These are phyloP conservation scores for Magallana gigas DNA, from an alignment of 1,140 invertebrate species.

Conservation along the genomic window DNA sequence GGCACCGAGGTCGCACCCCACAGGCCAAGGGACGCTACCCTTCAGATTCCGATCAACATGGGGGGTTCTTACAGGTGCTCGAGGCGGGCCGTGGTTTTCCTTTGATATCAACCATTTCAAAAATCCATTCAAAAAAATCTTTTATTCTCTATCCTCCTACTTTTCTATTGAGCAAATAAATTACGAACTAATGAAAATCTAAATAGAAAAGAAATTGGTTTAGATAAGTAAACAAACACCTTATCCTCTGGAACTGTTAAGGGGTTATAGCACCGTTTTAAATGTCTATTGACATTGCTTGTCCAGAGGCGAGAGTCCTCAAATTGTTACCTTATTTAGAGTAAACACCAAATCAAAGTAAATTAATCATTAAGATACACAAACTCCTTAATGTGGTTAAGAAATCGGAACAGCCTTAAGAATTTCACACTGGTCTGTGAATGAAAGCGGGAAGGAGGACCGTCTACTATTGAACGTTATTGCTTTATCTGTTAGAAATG, in stretches of 20 bases:
- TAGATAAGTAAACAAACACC: constrained; percentile 38
- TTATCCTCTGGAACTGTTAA: background rate
- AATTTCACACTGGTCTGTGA: constrained; percentile 11
- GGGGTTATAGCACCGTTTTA: background rate
- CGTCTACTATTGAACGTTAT: background rate
- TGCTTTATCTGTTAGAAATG: constrained; percentile 1
- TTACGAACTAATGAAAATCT: constrained; percentile 34
- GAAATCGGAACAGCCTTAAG: background rate
- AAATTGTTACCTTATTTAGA: constrained; percentile 4
- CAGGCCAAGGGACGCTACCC: background rate
- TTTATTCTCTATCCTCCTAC: constrained; percentile 16
- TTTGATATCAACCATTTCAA: constrained; percentile 31
- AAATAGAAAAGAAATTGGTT: constrained; percentile 29
- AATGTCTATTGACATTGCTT: constrained; percentile 8
- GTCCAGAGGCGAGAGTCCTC: constrained; percentile 18
- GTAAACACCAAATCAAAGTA: constrained; percentile 31
- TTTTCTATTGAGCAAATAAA: constrained; percentile 26
- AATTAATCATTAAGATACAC: constrained; percentile 37
- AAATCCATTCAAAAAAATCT: constrained; percentile 24
- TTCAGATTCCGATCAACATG: constrained; percentile 15
- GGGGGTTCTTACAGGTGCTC: constrained; percentile 19
- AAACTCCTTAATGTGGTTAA: constrained; percentile 27
- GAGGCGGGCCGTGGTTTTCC: constrained; percentile 4
- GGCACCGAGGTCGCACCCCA: background rate
- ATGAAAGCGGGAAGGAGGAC: background rate